Conservation (phyloP, 2,888 invertebrate species). For the Anoplius nigerrimus region DNA sequence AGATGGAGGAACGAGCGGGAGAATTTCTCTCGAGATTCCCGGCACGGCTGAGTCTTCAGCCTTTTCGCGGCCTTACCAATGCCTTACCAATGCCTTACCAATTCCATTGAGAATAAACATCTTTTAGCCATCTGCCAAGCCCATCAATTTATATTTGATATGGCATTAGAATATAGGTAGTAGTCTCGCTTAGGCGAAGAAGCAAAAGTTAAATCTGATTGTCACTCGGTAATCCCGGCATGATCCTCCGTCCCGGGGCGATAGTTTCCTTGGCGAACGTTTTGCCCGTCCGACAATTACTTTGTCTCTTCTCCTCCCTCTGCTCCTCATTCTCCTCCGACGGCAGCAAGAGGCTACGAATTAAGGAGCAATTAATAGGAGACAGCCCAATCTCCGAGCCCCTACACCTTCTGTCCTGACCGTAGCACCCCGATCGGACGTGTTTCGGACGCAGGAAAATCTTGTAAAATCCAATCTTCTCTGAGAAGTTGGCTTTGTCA, state of each 20-base stretch:
- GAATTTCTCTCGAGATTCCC: not conserved
- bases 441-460: too few relatives aligned
- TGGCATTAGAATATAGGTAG: too few relatives aligned
- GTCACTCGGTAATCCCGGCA: not conserved
- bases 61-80: not conserved
- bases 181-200: too few relatives aligned
- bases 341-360: conserved; percentile 27
- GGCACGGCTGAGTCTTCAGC: conserved; percentile 15
- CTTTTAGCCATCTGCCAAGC: too few relatives aligned
- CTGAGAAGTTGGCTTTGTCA: too few relatives aligned
- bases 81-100: too few relatives aligned
- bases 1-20: conserved; percentile 16
- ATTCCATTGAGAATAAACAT: too few relatives aligned
- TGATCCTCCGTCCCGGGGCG: conserved; percentile 13
- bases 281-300: conserved; percentile 37
- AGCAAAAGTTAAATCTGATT: conserved; percentile 1
- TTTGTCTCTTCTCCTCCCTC: conserved; percentile 13
- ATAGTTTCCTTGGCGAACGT: conserved; percentile 23
- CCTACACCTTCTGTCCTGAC: conserved; percentile 17
- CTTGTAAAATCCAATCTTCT: too few relatives aligned
- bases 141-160: too few relatives aligned
- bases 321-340: conserved; percentile 2
- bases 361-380: conserved; percentile 46
- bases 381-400: conserved; percentile 21
- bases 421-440: too few relatives aligned